phyloP scores from a whole-genome alignment of 2,113 vertebrate genomes.

The Manacus vitellinus region DNA sequence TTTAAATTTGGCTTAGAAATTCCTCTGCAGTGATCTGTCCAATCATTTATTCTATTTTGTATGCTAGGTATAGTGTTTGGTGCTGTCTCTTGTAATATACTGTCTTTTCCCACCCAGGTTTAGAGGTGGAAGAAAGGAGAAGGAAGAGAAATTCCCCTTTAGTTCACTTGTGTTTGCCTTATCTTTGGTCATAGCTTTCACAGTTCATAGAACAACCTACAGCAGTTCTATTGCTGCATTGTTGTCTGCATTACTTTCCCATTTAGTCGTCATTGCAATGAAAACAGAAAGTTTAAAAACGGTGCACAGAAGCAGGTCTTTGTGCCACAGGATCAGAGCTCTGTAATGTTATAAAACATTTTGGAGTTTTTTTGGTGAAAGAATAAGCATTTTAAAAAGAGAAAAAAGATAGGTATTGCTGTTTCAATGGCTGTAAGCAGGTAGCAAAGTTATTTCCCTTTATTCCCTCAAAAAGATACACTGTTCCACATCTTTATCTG shows the following conservation, averaged over 20 bases:
- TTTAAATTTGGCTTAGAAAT: neutral
- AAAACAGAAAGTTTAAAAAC: neutral
- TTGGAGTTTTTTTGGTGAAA: neutral
- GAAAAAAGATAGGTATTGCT: neutral
- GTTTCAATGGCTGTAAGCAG: neutral
- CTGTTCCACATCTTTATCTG: neutral
- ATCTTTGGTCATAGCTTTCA: neutral
- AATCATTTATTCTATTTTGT: neutral
- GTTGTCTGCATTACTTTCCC: neutral
- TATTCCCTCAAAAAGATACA: neutral
- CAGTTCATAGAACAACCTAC: neutral
- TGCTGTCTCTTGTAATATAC: neutral
- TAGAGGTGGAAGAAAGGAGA: neutral
- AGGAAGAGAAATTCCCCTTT: neutral
- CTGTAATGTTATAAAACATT: neutral
- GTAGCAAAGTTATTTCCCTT: neutral
- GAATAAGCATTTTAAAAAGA: neutral
- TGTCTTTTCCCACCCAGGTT: neutral
- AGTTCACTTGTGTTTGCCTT: neutral
- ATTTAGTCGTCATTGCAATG: neutral
- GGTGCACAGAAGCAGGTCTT: conserved; percentile 26
- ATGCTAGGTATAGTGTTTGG: neutral
- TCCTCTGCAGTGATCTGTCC: neutral
- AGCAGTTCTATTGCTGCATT: neutral
- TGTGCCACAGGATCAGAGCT: neutral